These are phyloP conservation scores for Synanthedon tipuliformis DNA, from an alignment of 2,888 invertebrate species.

Conservation along the genomic window DNA sequence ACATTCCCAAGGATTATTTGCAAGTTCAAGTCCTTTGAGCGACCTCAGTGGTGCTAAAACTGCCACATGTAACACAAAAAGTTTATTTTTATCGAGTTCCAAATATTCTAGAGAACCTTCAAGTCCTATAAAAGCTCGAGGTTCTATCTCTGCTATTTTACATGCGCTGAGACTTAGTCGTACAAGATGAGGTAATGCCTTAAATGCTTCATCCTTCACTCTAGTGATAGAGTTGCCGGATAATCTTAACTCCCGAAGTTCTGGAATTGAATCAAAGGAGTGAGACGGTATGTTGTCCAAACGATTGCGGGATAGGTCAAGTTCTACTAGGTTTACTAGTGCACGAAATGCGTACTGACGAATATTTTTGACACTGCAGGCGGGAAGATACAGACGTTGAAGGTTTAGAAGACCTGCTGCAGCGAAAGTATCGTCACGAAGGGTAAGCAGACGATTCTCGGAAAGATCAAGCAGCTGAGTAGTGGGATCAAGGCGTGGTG, in stretches of 20 bases:
- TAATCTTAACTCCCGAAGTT: conserved; percentile 79
- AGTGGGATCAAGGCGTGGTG: conserved; percentile 78
- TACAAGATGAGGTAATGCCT: conserved; percentile 74
- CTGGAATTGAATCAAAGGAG: conserved; percentile 78
- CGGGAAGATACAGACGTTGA: conserved; percentile 81
- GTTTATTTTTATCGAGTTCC: conserved; percentile 80
- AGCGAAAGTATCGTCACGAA: conserved; percentile 80
- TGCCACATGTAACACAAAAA: conserved; percentile 75
- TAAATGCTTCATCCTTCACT: conserved; percentile 77
- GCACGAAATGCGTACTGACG: conserved; percentile 81
- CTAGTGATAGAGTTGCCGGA: conserved; percentile 80
- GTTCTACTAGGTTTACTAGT: conserved; percentile 83
- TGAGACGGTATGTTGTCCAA: conserved; percentile 78
- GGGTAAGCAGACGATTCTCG: conserved; percentile 75
- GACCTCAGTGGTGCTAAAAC: conserved; percentile 76
- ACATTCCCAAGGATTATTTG: conserved; percentile 87
- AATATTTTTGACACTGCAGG: conserved; percentile 76
- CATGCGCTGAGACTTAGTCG: conserved; percentile 81
- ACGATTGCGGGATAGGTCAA: conserved; percentile 82
- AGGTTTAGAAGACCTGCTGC: conserved; percentile 81
- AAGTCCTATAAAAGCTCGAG: conserved; percentile 78
- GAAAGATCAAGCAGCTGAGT: conserved; percentile 85
- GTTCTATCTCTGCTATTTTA: conserved; percentile 75
- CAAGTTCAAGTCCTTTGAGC: conserved; percentile 80
- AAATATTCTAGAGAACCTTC: conserved; percentile 81